phyloP scores from a whole-genome alignment of 2,888 invertebrate species.

The Cheilosia urbana region DNA sequence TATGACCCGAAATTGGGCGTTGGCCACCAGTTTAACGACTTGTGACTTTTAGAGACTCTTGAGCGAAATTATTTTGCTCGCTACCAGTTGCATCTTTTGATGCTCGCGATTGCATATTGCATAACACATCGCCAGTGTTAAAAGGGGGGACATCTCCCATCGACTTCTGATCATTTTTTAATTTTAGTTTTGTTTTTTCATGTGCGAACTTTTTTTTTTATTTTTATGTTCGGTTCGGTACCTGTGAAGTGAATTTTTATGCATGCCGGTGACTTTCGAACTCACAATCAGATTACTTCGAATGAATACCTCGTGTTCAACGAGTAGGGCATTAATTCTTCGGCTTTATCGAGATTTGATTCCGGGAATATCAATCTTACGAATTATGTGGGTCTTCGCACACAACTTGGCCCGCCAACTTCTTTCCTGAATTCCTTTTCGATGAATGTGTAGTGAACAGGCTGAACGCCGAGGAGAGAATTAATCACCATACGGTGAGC shows the following conservation, averaged over 20 bases:
- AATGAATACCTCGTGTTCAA: slow-evolving; percentile 11
- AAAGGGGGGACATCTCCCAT: slow-evolving; percentile 6
- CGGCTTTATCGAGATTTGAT: slow-evolving; percentile 54
- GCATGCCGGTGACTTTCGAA: slow-evolving; percentile 21
- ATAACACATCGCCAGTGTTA: slow-evolving; percentile 17
- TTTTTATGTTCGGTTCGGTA: slow-evolving; percentile 3
- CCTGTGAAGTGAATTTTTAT: slow-evolving; percentile 36
- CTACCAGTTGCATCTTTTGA: slow-evolving; percentile 44
- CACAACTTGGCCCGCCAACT: not conserved
- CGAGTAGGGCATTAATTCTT: slow-evolving; percentile 29
- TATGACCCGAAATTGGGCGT: slow-evolving; percentile 61
- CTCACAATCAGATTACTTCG: slow-evolving; percentile 45
- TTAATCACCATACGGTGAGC: slow-evolving; percentile 46
- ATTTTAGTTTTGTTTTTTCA: slow-evolving; percentile 4
- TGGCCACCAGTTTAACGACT: slow-evolving; percentile 51
- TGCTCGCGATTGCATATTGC: slow-evolving; percentile 30
- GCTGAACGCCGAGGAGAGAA: slow-evolving; percentile 2
- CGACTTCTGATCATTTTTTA: slow-evolving; percentile 1
- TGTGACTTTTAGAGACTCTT: slow-evolving; percentile 51
- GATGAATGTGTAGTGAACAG: slow-evolving; percentile 34
- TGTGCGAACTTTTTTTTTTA: not conserved
- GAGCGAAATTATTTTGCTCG: slow-evolving; percentile 26
- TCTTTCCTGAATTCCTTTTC: slow-evolving; percentile 48
- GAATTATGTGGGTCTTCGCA: slow-evolving; percentile 59
- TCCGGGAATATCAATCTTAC: slow-evolving; percentile 69